Evolutionary conservation across 2,113 vertebrate species (phyloP).

Genomic region (Raja brachyura): DNA sequence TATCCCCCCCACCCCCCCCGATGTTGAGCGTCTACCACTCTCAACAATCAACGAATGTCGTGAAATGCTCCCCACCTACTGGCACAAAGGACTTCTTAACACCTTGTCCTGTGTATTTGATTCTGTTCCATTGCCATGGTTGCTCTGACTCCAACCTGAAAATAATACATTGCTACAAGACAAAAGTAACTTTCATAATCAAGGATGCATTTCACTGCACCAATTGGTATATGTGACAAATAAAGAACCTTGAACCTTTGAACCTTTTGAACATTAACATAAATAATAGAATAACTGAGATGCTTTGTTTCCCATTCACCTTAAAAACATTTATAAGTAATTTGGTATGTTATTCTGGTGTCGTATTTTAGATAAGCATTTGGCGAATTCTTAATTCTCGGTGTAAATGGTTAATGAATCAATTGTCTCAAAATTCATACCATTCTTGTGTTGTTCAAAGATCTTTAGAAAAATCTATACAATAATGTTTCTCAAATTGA

Average conservation of each 20-base stretch:
- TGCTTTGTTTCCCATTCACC: neutral
- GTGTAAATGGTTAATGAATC: neutral
- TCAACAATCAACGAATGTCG: too few relatives aligned
- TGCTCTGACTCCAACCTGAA: neutral
- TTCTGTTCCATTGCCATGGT: neutral
- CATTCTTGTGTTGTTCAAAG: neutral
- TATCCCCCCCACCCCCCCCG: too few relatives aligned
- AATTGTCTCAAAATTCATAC: neutral
- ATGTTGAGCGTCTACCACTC: too few relatives aligned
- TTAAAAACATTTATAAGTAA: neutral
- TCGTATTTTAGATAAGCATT: neutral
- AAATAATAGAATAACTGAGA: neutral
- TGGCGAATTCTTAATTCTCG: neutral
- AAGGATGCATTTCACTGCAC: too few relatives aligned
- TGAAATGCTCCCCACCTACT: too few relatives aligned
- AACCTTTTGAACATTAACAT: neutral
- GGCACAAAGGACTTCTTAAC: too few relatives aligned
- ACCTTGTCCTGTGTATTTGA: too few relatives aligned
- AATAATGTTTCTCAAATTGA: neutral
- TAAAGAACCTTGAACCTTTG: too few relatives aligned
- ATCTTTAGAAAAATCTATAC: neutral
- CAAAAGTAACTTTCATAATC: neutral
- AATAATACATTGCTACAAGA: neutral
- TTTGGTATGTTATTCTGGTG: neutral
- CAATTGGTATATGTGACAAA: too few relatives aligned